Conservation (phyloP, 2,113 vertebrate genomes). For the Cyprinodon tularosa region DNA sequence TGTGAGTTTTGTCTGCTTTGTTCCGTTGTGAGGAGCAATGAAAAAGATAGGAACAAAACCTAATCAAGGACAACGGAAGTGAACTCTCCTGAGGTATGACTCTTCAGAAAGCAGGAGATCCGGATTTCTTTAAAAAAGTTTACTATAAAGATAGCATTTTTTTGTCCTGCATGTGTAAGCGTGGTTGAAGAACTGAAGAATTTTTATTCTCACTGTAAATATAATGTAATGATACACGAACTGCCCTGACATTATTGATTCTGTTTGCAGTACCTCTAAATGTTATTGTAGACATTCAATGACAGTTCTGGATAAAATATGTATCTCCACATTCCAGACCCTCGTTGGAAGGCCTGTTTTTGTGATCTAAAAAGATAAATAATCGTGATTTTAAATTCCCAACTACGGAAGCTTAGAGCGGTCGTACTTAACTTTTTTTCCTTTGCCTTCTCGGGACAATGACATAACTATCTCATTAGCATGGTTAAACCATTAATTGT, state of each 20-base stretch:
- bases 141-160: not conserved
- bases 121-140: not conserved
- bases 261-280: not conserved
- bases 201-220: not conserved
- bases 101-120: not conserved
- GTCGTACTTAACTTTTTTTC: too few relatives aligned
- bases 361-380: too few relatives aligned
- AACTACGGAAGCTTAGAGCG: too few relatives aligned
- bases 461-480: too few relatives aligned
- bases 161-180: not conserved
- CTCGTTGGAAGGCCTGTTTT: too few relatives aligned
- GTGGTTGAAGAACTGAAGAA: not conserved
- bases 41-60: conserved; percentile 9
- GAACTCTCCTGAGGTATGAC: conserved; percentile 15
- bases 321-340: too few relatives aligned
- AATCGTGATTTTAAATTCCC: too few relatives aligned
- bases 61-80: not conserved
- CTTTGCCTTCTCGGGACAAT: too few relatives aligned
- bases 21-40: conserved; percentile 6
- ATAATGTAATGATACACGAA: not conserved
- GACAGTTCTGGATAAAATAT: not conserved
- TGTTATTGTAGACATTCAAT: not conserved
- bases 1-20: conserved; percentile 39
- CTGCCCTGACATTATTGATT: not conserved
- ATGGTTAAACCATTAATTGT: too few relatives aligned